Base-by-base conservation (phyloP, 2,113 vertebrate genomes). In the Sorex fumeus region DNA sequence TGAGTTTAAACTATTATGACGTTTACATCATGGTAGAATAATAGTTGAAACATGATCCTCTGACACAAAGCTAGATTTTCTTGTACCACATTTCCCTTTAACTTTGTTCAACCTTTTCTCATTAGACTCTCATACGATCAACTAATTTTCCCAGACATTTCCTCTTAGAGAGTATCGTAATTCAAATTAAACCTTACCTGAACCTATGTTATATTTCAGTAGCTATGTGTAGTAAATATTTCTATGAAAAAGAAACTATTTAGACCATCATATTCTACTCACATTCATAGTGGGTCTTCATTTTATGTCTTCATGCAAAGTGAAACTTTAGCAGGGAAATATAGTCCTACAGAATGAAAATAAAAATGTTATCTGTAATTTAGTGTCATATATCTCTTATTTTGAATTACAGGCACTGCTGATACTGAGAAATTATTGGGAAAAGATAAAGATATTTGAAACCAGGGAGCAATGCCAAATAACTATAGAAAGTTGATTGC, bases 171-270 rank as follows among this genome's bases (percentile, higher is more conserved):
- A 76, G 12, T 27, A 71, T 81, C 90, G 95, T 91, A 32, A 80
- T 94, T 95, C 78, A 87, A 82, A 88, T 90, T 85, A 95, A 93
- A 91, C 18, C 47, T 87, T 79, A 75, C 2, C 90, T 84, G 64
- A 91, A 45, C 60, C 90, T 74, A 93, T 93, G 90, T 95, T 74
- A 76, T 91, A 90, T 91, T 88, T 93, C 57, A 92, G 23, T 45
- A 67, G 71, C 32, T 62, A 91, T 84, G n/a, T 23, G 45, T 83
- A 64, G 25, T 87, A 96, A 88, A 72, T 91, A 85, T 62, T 91
- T 67, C 79, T 66, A 8, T 93, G 25, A 82, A 92, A 85, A 47
- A 80, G 53, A 88, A 82, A 60, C 5, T 28, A 60, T 81, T 87
- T 62, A 25, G 76, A 60, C 78, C 40, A 81, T n/a, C 30, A 66